A percentile compares a stretch with the other conserved stretches of the same genome.
Conservation (phyloP, 2,113 vertebrate species). For the Gopherus flavomarginatus region DNA sequence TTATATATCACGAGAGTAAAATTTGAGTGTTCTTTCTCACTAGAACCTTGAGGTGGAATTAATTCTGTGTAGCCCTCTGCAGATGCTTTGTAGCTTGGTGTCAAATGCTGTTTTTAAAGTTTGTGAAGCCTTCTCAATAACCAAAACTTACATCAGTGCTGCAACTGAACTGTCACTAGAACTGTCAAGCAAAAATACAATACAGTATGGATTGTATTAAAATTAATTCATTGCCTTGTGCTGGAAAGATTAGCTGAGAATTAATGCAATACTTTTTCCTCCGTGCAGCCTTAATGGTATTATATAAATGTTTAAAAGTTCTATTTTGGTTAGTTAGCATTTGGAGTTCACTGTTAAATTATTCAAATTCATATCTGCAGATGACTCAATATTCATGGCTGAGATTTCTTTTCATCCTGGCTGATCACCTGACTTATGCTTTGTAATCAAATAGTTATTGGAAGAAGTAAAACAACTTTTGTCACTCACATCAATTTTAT, state of each 20-base stretch:
- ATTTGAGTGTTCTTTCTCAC: not conserved
- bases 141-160: not conserved
- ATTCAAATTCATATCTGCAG: not conserved
- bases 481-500: not conserved
- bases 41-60: not conserved
- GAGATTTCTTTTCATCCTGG: not conserved
- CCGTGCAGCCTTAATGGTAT: not conserved
- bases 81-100: not conserved
- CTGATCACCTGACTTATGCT: not conserved
- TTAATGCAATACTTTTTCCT: not conserved
- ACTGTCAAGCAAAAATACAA: not conserved
- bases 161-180: not conserved
- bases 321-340: not conserved
- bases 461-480: not conserved
- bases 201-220: not conserved
- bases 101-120: not conserved
- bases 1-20: not conserved
- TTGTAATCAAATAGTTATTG: not conserved
- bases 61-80: not conserved
- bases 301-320: not conserved
- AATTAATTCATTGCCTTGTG: not conserved
- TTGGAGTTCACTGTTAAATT: not conserved
- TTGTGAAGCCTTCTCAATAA: not conserved
- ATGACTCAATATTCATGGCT: not conserved
- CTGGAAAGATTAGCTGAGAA: not conserved